A percentile compares a stretch with the other conserved stretches of the same genome.
These are phyloP conservation scores for Ceriagrion tenellum DNA, from an alignment of 2,888 invertebrate genomes.

Conservation along the genomic window DNA sequence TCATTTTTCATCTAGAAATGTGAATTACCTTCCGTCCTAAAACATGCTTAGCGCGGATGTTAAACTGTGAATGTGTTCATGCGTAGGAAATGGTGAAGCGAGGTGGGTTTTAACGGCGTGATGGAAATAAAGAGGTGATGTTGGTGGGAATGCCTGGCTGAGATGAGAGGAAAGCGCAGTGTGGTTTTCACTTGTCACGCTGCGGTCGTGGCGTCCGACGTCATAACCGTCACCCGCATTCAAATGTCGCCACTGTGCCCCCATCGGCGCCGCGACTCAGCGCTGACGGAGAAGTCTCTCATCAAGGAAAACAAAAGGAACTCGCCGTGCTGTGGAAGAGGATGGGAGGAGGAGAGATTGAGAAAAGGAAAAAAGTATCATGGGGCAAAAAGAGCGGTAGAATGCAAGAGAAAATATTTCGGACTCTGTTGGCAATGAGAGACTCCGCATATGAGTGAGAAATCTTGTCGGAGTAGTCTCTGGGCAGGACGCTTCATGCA, in stretches of 20 bases:
- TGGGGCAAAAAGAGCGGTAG: neutral
- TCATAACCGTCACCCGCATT: constrained; percentile 58
- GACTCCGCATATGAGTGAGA: neutral
- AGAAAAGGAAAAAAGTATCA: neutral
- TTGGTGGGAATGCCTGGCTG: neutral
- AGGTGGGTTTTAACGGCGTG: neutral
- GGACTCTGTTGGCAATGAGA: neutral
- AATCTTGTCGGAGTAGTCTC: neutral
- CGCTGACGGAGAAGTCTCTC: constrained; percentile 60
- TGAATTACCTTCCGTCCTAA: neutral
- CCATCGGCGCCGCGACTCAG: constrained; percentile 64
- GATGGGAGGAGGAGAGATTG: neutral
- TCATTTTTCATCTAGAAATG: neutral
- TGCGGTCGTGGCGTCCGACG: constrained; percentile 30
- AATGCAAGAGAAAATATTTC: neutral
- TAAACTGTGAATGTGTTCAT: constrained; percentile 40
- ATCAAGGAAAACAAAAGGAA: constrained; percentile 40
- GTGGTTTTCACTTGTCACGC: constrained; percentile 48
- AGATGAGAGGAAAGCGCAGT: constrained; percentile 1
- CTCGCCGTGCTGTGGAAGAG: neutral
- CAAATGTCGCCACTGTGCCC: constrained; percentile 54
- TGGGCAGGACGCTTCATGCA: neutral
- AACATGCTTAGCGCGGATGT: neutral
- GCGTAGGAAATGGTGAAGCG: neutral
- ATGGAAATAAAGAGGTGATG: neutral